Evolutionary conservation across 2,888 invertebrate genomes (phyloP).

Genomic region (Agrochola litura): DNA sequence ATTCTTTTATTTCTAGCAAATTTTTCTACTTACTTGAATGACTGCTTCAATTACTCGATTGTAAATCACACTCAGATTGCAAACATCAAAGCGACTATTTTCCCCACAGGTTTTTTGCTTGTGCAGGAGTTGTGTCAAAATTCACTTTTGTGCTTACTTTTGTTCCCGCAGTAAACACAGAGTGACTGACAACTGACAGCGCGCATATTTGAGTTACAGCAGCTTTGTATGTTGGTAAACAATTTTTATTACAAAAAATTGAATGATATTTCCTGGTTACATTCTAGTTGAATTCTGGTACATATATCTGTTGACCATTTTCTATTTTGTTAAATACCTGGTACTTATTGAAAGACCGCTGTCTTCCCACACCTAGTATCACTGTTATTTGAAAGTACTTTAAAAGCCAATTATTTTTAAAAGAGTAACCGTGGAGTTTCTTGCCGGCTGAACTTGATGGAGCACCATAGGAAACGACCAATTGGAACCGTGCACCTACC

Average conservation of each 20-base stretch:
- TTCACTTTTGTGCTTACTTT: not conserved
- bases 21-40: not conserved
- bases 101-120: not conserved
- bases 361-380: no score
- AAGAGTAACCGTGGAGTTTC: no score
- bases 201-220: constrained; percentile 12
- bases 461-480: no score
- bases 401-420: no score
- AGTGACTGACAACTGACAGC: constrained; percentile 19
- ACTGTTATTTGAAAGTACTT: no score
- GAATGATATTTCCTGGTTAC: not conserved
- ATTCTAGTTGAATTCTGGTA: not conserved
- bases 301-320: no score
- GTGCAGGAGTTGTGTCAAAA: not conserved
- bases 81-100: not conserved
- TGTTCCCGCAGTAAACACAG: constrained; percentile 3
- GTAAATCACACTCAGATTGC: not conserved
- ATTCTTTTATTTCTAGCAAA: not conserved
- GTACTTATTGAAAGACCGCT: no score
- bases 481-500: no score
- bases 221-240: not conserved
- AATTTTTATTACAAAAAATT: no score
- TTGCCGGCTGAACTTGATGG: no score
- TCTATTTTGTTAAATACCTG: no score
- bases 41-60: not conserved